Base-by-base conservation (phyloP, 1,140 invertebrate species). In the Polypedilum vanderplanki region DNA sequence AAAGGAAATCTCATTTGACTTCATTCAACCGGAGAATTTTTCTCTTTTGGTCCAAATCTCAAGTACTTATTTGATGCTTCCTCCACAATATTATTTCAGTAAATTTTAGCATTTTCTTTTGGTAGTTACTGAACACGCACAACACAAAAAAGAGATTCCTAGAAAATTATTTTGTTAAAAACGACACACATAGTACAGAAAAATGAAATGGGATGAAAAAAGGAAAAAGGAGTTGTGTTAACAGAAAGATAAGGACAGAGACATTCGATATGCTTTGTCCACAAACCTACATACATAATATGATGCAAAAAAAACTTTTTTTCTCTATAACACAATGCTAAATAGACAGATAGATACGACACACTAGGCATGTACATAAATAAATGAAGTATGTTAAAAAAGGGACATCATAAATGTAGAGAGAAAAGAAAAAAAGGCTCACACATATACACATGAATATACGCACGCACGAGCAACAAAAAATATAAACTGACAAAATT, bases 161-260 rank as follows among this genome's bases (percentile, higher is more conserved):
- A 57, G 46, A 57, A 57, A 57, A 57, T 57, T 57, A 57, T 57
- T 12, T n/a, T 57, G 46, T n/a, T n/a, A 57, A 57, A 46, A 46
- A 57, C 24, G 24, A 33, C 24, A 33, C 24, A 57, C 46, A n/a
- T n/a, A n/a, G 46, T 12, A n/a, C 12, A 57, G n/a, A 57, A n/a
- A 57, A 57, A 57, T 57, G 46, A 57, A 57, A 57, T 57, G n/a
- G 46, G 46, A 57, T 15, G n/a, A 4, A 57, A 57, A 46, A 57
- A 57, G 46, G 46, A 57, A 57, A 33, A 33, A 57, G 46, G 46
- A 57, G 46, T 57, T 57, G 46, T 57, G 46, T 15, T 57, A 57
- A 57, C 46, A 57, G n/a, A 57, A 57, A 57, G 46, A 57, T 57
- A 57, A 57, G 46, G 46, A 57, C 12, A 33, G 24, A 57, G 12